phyloP scores from a whole-genome alignment of 2,888 invertebrate genomes.

The Keiferia lycopersicella region DNA sequence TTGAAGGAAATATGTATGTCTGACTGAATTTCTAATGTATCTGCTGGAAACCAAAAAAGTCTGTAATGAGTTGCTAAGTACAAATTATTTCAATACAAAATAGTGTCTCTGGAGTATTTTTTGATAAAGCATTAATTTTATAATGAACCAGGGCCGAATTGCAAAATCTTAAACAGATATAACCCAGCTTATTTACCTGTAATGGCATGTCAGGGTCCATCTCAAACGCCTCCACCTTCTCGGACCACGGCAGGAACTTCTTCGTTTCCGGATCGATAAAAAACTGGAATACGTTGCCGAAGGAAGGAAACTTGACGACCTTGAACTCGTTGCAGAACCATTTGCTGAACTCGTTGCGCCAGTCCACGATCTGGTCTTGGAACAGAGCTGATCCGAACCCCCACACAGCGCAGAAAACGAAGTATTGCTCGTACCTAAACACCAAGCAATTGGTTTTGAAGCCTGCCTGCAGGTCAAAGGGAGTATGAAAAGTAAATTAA shows the following conservation, averaged over 20 bases:
- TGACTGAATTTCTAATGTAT: no score
- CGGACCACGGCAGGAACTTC: constrained; percentile 93
- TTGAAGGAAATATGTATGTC: no score
- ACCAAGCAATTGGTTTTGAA: no score
- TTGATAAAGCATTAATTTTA: no score
- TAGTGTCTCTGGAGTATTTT: no score
- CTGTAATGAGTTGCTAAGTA: no score
- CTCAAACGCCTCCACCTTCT: constrained; percentile 89
- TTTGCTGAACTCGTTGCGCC: constrained; percentile 96
- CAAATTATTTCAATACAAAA: no score
- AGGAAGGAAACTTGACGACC: constrained; percentile 91
- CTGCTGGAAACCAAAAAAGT: no score
- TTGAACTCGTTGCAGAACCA: constrained; percentile 98
- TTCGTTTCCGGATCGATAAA: constrained; percentile 94
- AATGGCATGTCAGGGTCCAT: constrained; percentile 93
- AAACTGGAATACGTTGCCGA: constrained; percentile 93
- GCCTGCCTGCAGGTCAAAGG: no score
- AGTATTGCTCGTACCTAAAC: constrained; percentile 92
- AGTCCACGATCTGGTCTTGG: constrained; percentile 95
- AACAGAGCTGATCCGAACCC: constrained; percentile 96
- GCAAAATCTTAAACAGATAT: no score
- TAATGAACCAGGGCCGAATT: no score
- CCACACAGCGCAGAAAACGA: constrained; percentile 95
- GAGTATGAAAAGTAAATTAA: no score
- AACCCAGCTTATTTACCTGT: constrained; percentile 80